Evolutionary conservation across 2,113 vertebrate species (phyloP), one percentile per base, ranked within the genome.

Genomic region (Dicentrarchus labrax): DNA sequence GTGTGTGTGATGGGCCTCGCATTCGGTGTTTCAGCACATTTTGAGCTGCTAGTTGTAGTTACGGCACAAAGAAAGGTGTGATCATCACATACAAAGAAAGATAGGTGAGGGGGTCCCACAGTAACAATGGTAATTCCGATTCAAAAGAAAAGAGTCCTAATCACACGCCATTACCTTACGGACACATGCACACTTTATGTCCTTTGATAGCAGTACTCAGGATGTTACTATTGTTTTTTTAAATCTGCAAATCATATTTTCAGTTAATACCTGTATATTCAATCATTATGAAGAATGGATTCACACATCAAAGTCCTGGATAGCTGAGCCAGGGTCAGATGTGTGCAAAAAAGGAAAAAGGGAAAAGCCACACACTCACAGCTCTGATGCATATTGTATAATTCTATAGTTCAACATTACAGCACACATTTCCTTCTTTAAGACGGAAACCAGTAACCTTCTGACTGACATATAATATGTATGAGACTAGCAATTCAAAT

Each of bases 1-100:
- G 54, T 57, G 54, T 22, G 76, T 62, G 54, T 83, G 82, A 91
- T 82, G 81, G 79, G 70, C n/a, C 47, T 65, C 22, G n/a, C 10
- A 3, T 67, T 77, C 71, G 30, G 30, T 30, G 30, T 30, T 30
- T 30, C 30, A 30, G 30, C 30, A 43, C 50, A 61, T 72, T 80
- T 72, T 8, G 21, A 70, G 75, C 38, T 59, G 41, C 85, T 66
- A 50, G 66, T 62, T 24, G 60, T 24, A 39, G 71, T 53, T 68
- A 45, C 0, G 10, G 51, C 43, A 83, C 72, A 88, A 75, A 84
- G 62, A 22, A 11, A 72, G 57, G 61, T 64, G 54, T 60, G 67
- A 83, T 76, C 51, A 21, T 30, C 48, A 10, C 6, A 72, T 47
- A 48, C 39, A n/a, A n/a, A n/a, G n/a, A 85, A 65, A 60, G 16